Evolutionary conservation across 2,797 vertebrate species (phyloP).

Genomic region (Scyliorhinus canicula): DNA sequence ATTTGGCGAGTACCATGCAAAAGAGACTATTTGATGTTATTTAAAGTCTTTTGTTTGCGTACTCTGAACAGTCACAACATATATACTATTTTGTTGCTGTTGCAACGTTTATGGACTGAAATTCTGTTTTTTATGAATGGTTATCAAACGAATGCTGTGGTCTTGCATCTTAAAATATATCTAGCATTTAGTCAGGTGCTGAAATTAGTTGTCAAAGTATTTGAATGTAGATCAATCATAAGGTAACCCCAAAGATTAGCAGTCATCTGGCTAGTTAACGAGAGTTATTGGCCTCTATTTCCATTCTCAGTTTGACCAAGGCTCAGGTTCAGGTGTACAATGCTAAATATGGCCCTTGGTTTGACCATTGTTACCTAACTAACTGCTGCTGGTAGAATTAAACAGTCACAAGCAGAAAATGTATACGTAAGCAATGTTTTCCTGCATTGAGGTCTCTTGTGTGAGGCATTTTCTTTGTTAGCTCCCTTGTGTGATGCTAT

Average conservation of each 20-base stretch:
- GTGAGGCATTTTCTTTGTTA: conserved; percentile 14
- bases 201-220: neutral
- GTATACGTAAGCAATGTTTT: neutral
- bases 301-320: neutral
- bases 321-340: neutral
- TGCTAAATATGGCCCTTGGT: neutral
- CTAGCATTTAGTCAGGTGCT: neutral
- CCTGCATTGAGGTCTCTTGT: neutral
- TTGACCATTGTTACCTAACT: neutral
- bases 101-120: neutral
- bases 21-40: neutral
- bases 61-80: no score
- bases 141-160: neutral
- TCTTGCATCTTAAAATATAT: neutral
- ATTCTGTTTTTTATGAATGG: neutral
- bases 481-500: neutral
- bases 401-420: neutral
- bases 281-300: neutral
- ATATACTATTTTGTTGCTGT: neutral
- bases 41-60: neutral
- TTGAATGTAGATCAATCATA: neutral
- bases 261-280: neutral
- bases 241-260: neutral
- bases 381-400: neutral
- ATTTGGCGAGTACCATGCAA: neutral